A percentile compares a stretch with the other conserved stretches of the same genome.
These are phyloP conservation scores for Tetramorium simillimum DNA, from an alignment of 1,140 invertebrate genomes.

Conservation along the genomic window DNA sequence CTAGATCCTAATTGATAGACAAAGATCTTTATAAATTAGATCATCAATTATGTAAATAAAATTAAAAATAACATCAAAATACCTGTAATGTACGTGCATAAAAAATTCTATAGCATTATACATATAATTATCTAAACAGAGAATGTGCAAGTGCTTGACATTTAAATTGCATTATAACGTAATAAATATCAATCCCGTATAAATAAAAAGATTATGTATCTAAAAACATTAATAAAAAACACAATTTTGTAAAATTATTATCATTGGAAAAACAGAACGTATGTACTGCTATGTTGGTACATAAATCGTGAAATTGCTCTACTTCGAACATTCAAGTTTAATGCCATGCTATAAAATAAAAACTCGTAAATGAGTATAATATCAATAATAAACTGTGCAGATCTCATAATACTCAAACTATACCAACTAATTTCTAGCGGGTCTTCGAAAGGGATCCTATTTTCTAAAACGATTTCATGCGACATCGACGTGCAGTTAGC, in stretches of 20 bases:
- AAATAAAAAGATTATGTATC: neutral
- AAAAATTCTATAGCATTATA: neutral
- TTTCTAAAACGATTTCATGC: slow-evolving; percentile 66
- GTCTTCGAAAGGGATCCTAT: slow-evolving; percentile 35
- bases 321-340: neutral
- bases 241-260: neutral
- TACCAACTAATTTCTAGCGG: neutral
- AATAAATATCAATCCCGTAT: neutral
- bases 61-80: slow-evolving; percentile 22
- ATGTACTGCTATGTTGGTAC: neutral
- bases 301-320: neutral
- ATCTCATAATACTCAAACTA: neutral
- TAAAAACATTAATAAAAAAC: neutral
- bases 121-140: neutral
- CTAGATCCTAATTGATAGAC: neutral
- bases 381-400: neutral
- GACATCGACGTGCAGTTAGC: slow-evolving; percentile 70
- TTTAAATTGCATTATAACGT: neutral
- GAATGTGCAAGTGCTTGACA: neutral
- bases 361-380: neutral
- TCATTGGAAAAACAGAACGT: neutral
- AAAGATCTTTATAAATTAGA: neutral
- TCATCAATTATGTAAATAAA: neutral
- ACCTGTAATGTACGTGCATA: neutral
- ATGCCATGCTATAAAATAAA: neutral